Base-by-base conservation (phyloP, 2,888 invertebrate species). In the Acleris sparsana region DNA sequence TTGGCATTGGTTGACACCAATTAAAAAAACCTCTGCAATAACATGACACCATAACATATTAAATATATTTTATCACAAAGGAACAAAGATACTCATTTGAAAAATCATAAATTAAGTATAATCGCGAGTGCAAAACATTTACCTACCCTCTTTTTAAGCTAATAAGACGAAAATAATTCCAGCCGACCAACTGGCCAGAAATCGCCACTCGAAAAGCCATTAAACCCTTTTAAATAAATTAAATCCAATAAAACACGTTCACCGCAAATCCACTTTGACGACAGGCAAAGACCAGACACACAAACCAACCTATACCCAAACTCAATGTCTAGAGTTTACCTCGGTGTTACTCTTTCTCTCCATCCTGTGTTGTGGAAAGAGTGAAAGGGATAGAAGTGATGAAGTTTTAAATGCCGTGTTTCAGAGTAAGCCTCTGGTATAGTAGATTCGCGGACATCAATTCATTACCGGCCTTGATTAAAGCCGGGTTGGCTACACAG, bases 221-320 rank as follows among this genome's bases (percentile, higher is more conserved):
- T 48, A 58, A 55, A 65, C 63, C 63, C 67, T 60, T 61, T 65
- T 66, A 59, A 61, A 68, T 60, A 62, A 52, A 62, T 69, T 62
- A 62, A 67, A 67, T 55, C 18, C 49, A 63, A 58, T 61, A 65
- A 67, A 67, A 65, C 51, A 69, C 71, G 68, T 53, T 62, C 68
- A 72, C 77, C 77, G 72, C 76, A 78, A 78, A 74, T 71, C 72
- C 71, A 74, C 75, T 78, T 73, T 17, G 39, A 48, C 43, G 55
- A 48, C 59, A 29, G 57, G 33, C 22, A 25, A 33, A 39, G 25
- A 43, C 59, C 62, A 17, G 46, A 46, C 46, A n/a, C 44, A 16
- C 13, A 13, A 13, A 13, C 39, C 13, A 13, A 39, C 13, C 39
- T 39, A 13, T 39, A 39, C 13, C 11, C 39, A 39, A 39, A 39